Percentiles rank a stretch among this genome's conserved stretches.
Evolutionary conservation across 2,797 vertebrate genomes (phyloP).

Genomic region (Argyrosomus regius): DNA sequence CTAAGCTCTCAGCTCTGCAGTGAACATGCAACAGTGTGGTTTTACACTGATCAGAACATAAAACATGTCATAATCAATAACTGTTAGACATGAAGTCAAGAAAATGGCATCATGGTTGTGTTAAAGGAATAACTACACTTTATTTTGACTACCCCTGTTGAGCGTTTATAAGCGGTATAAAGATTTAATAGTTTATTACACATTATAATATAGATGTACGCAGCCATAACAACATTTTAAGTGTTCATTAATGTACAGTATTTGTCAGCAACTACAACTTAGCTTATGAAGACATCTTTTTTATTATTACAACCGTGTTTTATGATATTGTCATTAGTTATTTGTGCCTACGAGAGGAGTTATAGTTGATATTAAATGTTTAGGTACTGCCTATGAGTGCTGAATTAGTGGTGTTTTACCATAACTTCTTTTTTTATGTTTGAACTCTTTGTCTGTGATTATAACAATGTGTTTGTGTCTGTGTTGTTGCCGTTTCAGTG

Average conservation of each 20-base stretch:
- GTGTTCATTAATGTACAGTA: background rate
- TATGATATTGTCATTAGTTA: background rate
- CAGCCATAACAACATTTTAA: too few species aligned
- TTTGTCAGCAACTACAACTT: background rate
- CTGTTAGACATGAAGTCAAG: background rate
- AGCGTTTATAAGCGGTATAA: background rate
- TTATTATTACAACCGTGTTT: background rate
- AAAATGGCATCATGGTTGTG: background rate
- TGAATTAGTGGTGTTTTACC: rapidly evolving
- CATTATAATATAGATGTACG: background rate
- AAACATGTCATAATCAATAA: slow-evolving; percentile 4
- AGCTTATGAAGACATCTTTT: background rate
- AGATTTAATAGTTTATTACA: background rate
- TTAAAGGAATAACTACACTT: background rate
- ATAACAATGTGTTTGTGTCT: slow-evolving; percentile 13
- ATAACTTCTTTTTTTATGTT: background rate
- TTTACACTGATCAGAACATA: slow-evolving; percentile 12
- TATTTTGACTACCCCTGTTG: background rate
- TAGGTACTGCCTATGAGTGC: background rate
- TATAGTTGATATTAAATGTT: background rate
- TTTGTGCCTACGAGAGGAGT: background rate
- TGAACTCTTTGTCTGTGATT: background rate
- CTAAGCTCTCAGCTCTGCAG: background rate
- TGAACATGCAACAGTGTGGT: background rate
- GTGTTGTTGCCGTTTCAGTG: slow-evolving; percentile 84